Evolutionary conservation across 2,113 vertebrate species (phyloP).

Genomic region (Callorhinus ursinus): DNA sequence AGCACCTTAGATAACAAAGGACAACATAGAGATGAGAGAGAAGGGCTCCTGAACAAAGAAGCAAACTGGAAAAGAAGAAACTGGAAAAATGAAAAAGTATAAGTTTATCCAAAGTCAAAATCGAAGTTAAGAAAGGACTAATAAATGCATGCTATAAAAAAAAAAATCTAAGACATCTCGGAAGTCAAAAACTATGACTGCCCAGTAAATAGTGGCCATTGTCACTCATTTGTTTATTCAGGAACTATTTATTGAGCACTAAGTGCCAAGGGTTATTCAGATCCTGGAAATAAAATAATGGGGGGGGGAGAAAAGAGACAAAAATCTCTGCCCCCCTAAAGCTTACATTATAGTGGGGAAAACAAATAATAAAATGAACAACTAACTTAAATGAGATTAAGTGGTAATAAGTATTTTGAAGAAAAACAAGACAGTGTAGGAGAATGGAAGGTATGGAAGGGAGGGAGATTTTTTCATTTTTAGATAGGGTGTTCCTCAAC

Average conservation of each 20-base stretch:
- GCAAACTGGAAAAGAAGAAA: neutral
- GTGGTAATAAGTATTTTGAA: neutral
- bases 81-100: neutral
- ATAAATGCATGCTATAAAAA: neutral
- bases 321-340: neutral
- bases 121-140: neutral
- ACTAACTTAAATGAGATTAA: neutral
- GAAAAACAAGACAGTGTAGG: neutral
- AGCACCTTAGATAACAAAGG: neutral
- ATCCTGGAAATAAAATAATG: neutral
- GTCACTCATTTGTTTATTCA: neutral
- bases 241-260: neutral
- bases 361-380: neutral
- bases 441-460: neutral
- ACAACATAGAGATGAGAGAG: neutral
- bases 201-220: neutral
- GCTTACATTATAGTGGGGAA: neutral
- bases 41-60: neutral
- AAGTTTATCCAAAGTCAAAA: neutral
- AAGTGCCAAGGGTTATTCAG: neutral
- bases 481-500: neutral
- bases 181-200: neutral
- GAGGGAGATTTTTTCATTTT: conserved; percentile 29
- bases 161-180: neutral
- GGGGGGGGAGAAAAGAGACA: neutral